These are phyloP conservation scores for Setophaga petechia DNA, from an alignment of 2,113 vertebrate genomes.

Conservation along the genomic window DNA sequence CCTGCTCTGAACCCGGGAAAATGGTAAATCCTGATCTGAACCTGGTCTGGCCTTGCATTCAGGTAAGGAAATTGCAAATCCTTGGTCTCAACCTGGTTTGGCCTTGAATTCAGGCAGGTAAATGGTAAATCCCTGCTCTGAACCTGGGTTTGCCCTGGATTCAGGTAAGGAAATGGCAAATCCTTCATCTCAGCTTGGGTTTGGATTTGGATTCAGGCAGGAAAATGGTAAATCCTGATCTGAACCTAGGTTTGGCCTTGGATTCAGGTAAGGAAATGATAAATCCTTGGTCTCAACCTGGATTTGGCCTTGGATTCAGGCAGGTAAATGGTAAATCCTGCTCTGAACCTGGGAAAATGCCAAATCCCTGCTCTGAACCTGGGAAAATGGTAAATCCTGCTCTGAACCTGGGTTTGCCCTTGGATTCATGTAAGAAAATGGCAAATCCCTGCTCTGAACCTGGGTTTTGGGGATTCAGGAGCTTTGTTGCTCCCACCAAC, in stretches of 20 bases:
- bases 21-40: too few relatives aligned
- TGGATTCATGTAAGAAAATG: neutral
- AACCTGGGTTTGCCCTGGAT: too few relatives aligned
- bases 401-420: fast-evolving
- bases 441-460: neutral
- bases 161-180: too few relatives aligned
- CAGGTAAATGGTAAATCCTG: neutral
- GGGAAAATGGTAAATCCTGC: neutral
- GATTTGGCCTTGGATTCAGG: neutral
- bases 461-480: neutral
- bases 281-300: neutral
- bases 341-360: neutral
- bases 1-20: too few relatives aligned
- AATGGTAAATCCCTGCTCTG: neutral
- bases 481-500: neutral
- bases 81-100: too few relatives aligned
- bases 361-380: too few relatives aligned
- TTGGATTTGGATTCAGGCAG: neutral
- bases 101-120: neutral
- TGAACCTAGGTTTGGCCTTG: neutral
- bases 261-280: neutral
- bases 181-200: neutral
- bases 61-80: too few relatives aligned
- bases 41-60: too few relatives aligned
- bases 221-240: neutral